phyloP scores from a whole-genome alignment of 2,797 vertebrate species.

The Sebastes steindachneri region DNA sequence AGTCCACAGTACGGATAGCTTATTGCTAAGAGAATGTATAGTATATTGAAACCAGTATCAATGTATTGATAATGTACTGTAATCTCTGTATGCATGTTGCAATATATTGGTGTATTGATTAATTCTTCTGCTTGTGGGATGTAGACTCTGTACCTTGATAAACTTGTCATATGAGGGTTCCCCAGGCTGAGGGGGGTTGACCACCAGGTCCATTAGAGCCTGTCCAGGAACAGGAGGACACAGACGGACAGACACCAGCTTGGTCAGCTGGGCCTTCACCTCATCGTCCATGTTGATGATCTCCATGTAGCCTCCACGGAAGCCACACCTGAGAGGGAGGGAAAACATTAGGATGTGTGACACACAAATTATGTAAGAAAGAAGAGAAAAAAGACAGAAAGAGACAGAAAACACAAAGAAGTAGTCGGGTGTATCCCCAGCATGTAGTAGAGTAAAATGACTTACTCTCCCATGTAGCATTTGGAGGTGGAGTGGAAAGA shows the following conservation, averaged over 20 bases:
- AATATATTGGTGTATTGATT: neutral
- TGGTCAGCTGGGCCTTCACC: constrained; percentile 87
- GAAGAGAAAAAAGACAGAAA: neutral
- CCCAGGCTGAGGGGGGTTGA: constrained; percentile 86
- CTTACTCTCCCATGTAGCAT: constrained; percentile 96
- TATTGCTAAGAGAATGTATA: neutral
- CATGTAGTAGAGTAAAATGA: constrained; percentile 23
- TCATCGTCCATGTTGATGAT: constrained; percentile 90
- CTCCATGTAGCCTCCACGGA: constrained; percentile 92
- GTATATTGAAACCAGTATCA: neutral
- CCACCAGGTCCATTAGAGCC: constrained; percentile 86
- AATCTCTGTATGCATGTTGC: neutral
- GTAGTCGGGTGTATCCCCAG: neutral
- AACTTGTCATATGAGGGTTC: constrained; percentile 89
- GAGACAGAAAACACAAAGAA: neutral
- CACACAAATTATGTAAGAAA: neutral
- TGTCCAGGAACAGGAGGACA: constrained; percentile 90
- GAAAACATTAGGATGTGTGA: neutral
- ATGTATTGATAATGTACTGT: neutral
- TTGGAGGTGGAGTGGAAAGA: constrained; percentile 95
- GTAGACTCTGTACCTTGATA: constrained; percentile 75
- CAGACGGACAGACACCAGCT: constrained; percentile 88
- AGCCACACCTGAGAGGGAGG: constrained; percentile 85
- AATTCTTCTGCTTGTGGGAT: neutral
- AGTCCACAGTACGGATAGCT: neutral